A percentile compares a stretch with the other conserved stretches of the same genome.
Conservation (phyloP, 1,140 invertebrate species). For the Bilobella aurantiaca region DNA sequence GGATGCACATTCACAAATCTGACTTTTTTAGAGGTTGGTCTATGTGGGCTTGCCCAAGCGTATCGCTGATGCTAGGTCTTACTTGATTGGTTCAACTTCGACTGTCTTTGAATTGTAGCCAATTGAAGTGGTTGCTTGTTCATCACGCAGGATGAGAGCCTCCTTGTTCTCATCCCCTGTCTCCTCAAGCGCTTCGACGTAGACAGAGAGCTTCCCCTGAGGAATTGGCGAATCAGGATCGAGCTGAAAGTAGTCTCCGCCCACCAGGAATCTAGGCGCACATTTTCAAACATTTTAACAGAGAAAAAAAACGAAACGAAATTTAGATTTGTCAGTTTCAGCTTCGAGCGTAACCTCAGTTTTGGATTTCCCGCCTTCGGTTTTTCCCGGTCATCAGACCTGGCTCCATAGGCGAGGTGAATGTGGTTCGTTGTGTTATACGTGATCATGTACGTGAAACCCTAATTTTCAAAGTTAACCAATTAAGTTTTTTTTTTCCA, state of each 20-base stretch:
- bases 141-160: background rate
- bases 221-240: background rate
- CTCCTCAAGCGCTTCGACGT: background rate
- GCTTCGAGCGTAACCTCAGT: background rate
- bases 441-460: background rate
- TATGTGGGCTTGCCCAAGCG: too few species aligned
- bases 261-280: background rate
- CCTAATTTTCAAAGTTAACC: background rate
- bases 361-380: conserved; percentile 4
- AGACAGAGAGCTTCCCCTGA: background rate
- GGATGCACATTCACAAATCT: too few species aligned
- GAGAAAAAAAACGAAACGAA: background rate
- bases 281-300: background rate
- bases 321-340: background rate
- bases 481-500: background rate
- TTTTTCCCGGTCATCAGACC: conserved; percentile 5
- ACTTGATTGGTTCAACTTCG: background rate
- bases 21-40: too few species aligned
- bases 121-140: background rate
- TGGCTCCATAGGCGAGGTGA: background rate
- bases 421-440: background rate
- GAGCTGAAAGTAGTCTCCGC: background rate
- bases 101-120: background rate
- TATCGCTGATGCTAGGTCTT: background rate
- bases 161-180: background rate